A percentile compares a stretch with the other conserved stretches of the same genome.
These are phyloP conservation scores for Phrynosoma platyrhinos DNA, from an alignment of 2,113 vertebrate genomes.

Conservation along the genomic window DNA sequence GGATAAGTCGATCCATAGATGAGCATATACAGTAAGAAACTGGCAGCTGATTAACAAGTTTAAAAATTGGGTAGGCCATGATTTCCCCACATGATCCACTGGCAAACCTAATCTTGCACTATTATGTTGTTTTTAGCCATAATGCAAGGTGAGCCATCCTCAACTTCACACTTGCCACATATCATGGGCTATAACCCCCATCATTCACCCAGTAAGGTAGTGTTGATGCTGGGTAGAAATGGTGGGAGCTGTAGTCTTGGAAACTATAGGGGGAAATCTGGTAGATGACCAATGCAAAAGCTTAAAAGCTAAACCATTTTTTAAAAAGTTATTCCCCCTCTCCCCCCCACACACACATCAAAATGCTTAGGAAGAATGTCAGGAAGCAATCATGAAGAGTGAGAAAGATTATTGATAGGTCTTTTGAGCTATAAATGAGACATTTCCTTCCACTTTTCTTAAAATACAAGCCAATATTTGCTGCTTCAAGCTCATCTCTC, in stretches of 20 bases:
- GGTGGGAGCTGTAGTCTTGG: too few relatives aligned
- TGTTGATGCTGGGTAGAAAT: too few relatives aligned
- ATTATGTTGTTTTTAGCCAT: not conserved
- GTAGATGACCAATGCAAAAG: not conserved
- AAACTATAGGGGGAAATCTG: too few relatives aligned
- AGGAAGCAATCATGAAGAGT: not conserved
- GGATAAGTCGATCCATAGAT: too few relatives aligned
- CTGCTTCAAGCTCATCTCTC: not conserved
- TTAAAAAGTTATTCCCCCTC: not conserved
- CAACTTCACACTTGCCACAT: not conserved
- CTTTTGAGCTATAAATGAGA: not conserved
- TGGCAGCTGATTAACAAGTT: not conserved
- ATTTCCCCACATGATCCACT: not conserved
- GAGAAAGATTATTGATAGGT: not conserved
- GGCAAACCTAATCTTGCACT: not conserved
- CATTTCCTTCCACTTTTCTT: not conserved
- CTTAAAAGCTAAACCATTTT: constrained; percentile 3
- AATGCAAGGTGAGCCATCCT: not conserved
- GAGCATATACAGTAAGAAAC: too few relatives aligned
- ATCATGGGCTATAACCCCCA: too few relatives aligned
- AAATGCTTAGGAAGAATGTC: not conserved
- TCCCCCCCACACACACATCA: not conserved
- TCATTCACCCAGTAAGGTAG: too few relatives aligned
- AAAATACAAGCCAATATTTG: not conserved
- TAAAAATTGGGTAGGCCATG: not conserved